Base-by-base conservation (phyloP, 2,113 vertebrate species). In the Narcine bancroftii region DNA sequence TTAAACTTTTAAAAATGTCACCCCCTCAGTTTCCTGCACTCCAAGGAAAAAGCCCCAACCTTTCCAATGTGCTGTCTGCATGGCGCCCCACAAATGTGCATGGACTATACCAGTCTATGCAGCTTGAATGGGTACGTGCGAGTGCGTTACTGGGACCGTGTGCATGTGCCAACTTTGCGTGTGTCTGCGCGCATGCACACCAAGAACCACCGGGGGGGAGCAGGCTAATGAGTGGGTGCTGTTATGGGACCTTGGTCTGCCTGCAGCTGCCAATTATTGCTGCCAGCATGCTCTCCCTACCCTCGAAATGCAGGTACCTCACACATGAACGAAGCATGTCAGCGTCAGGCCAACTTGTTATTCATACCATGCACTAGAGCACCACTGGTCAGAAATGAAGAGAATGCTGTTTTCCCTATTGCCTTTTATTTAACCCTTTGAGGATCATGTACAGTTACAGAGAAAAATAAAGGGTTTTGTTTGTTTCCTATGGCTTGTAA, bases 171-270 rank as follows among this genome's bases (percentile, higher is more conserved):
- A 17, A 13, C 42, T n/a, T n/a, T n/a, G n/a, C n/a, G n/a, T n/a
- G n/a, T n/a, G n/a, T n/a, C n/a, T n/a, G n/a, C n/a, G n/a, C n/a
- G n/a, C n/a, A n/a, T n/a, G n/a, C n/a, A n/a, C n/a, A n/a, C n/a
- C n/a, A n/a, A n/a, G n/a, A n/a, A n/a, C n/a, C n/a, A n/a, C n/a
- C n/a, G n/a, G n/a, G n/a, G n/a, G n/a, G n/a, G n/a, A n/a, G n/a
- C n/a, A n/a, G n/a, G n/a, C n/a, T n/a, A n/a, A 95, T 96, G 95
- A 96, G 96, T 95, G 95, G 96, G 95, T 94, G 95, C 95, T 97
- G 97, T 97, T 95, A 95, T 93, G 96, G 97, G n/a, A n/a, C n/a
- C n/a, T n/a, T n/a, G n/a, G 97, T 97, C 96, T 96, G 96, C 97
- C 96, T 97, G 96, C 96, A 96, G 96, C 97, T 98, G 97, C 97